Conservation (phyloP, 2,113 vertebrate species). For the Chloropsis hardwickii region DNA sequence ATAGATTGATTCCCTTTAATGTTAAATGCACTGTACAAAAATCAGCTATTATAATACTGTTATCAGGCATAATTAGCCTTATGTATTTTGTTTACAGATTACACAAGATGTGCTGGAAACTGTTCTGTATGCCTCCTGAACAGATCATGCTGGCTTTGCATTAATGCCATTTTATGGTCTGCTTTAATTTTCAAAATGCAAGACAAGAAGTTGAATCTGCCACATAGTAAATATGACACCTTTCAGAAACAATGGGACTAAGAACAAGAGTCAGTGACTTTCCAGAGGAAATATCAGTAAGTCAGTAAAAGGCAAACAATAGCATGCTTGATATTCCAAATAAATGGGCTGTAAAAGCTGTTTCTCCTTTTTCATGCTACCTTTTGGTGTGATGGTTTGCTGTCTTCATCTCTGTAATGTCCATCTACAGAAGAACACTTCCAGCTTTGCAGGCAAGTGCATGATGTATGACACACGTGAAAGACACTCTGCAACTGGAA, state of each 20-base stretch:
- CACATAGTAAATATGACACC: not conserved
- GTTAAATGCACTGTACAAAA: not conserved
- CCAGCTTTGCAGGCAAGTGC: not conserved
- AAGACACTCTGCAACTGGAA: not conserved
- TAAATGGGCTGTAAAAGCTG: not conserved
- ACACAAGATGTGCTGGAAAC: not conserved
- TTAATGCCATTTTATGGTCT: not conserved
- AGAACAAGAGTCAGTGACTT: not conserved
- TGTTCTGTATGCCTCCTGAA: not conserved
- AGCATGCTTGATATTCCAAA: not conserved
- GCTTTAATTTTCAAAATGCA: not conserved
- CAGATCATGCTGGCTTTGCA: not conserved
- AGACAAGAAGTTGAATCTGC: not conserved
- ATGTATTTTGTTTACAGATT: not conserved
- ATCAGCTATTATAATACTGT: not conserved
- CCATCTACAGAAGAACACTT: not conserved
- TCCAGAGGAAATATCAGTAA: not conserved
- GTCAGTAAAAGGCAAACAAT: not conserved
- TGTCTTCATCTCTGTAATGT: not conserved
- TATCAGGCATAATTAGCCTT: not conserved
- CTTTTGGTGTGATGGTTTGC: not conserved
- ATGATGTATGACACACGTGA: rapidly evolving
- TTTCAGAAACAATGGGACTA: not conserved
- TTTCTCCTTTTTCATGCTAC: not conserved
- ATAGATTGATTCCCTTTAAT: not conserved